Base-by-base conservation (phyloP, 2,797 vertebrate species). In the Antennarius maculatus region DNA sequence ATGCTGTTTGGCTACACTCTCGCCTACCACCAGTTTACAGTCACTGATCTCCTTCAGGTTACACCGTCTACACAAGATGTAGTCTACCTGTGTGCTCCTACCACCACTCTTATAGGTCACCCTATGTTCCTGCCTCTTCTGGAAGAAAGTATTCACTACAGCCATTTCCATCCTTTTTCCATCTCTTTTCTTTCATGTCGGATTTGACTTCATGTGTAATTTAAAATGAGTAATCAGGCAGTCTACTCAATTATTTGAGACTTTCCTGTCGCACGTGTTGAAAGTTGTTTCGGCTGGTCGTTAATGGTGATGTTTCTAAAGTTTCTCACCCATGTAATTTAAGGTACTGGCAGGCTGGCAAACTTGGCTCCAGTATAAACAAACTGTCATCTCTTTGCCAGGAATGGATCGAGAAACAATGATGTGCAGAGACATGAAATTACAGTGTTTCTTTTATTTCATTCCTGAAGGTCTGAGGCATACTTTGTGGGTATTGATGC, bases 381-480 rank as follows among this genome's bases (percentile, higher is more conserved):
- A 66, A 50, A 37, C 77, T 27, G 17, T 49, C 61, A 39, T 51
- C 45, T 29, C 46, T 72, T 65, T 76, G 74, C 73, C 69, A 71
- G 66, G 70, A 80, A 45, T 5, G 17, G 73, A 67, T 37, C n/a
- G 45, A 81, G 72, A 54, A 58, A 23, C 23, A 9, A 74, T 68
- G 86, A 90, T 86, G 39, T 23, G 86, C 85, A 54, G 60, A 69
- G 77, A 88, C 90, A 83, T 72, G 85, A 91, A 76, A 75, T 79
- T 68, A 72, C 69, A 61, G 74, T 13, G 31, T 61, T 56, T 58
- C 11, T 61, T 57, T 53, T 9, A 39, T 63, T 63, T 69, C 50
- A 61, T 60, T 54, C 50, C 65, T 57, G n/a, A 29, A 50, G 63
- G 57, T 59, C 55, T 39, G 39, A 64, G 50, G 39, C 53, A 61